phyloP scores from a whole-genome alignment of 2,888 invertebrate genomes.

The Drosophila pegasa region DNA sequence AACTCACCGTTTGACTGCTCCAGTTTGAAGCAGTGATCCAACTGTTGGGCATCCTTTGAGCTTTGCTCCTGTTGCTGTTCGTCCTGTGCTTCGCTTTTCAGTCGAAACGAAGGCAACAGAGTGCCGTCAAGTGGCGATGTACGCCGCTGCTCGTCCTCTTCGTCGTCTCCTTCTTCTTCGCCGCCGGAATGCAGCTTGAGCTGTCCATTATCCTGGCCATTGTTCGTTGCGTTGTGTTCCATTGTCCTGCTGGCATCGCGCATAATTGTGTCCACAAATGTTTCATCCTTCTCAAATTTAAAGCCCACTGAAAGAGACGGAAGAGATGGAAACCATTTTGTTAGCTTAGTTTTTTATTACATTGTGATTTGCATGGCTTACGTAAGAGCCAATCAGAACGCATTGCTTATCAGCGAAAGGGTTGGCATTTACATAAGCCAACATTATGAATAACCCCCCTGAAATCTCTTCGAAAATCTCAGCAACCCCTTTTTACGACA shows the following conservation, averaged over 20 bases:
- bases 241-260: conserved; percentile 69
- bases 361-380: conserved; percentile 36
- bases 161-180: not conserved
- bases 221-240: conserved; percentile 22
- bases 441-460: conserved; percentile 39
- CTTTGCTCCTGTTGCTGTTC: conserved; percentile 30
- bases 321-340: conserved; percentile 46
- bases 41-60: conserved; percentile 62
- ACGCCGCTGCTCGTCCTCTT: not conserved
- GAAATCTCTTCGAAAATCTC: conserved; percentile 53
- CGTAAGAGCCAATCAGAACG: conserved; percentile 57
- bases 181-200: conserved; percentile 60
- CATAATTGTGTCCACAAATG: conserved; percentile 76
- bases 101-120: conserved; percentile 40
- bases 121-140: conserved; percentile 24
- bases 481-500: conserved; percentile 74
- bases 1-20: conserved; percentile 61
- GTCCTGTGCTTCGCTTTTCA: conserved; percentile 45
- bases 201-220: conserved; percentile 45
- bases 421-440: conserved; percentile 76
- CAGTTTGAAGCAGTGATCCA: conserved; percentile 66
- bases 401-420: conserved; percentile 58
- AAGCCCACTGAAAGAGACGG: conserved; percentile 49
- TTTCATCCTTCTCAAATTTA: conserved; percentile 52
- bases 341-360: conserved; percentile 21